Base-by-base conservation (phyloP, 2,888 invertebrate genomes). In the Eulithis testata region DNA sequence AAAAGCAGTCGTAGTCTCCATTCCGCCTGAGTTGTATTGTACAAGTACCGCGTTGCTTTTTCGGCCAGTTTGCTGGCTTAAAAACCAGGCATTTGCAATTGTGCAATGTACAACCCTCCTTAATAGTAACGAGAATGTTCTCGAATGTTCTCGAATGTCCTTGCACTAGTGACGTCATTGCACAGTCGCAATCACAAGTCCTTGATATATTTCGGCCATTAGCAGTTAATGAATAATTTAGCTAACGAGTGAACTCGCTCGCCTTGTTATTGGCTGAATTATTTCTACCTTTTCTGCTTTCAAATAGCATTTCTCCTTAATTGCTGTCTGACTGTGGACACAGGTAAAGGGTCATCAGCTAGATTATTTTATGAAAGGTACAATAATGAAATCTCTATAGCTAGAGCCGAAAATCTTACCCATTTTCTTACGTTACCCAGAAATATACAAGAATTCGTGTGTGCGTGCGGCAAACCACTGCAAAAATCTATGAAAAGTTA, bases 241-340 rank as follows among this genome's bases (percentile, higher is more conserved):
- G 82, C 81, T 88, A 90, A 90, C 88, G 88, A 89, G 85, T 85
- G 80, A 84, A 84, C 83, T 81, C 76, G 74, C 75, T 80, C 76
- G 74, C 75, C 79, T 82, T 83, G 86, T 89, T 89, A 91, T 91
- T 89, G 87, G 86, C 86, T 87, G 89, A 90, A 91, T 90, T 89
- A 90, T 89, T 88, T 88, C 89, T 87, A 90, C 89, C 88, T 90
- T 91, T 90, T 88, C 87, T 85, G 79, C 84, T 84, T 85, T 80
- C 87, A 86, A 91, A 91, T 89, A 89, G 88, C 90, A 90, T 89
- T 88, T 88, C 87, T 80, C 88, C 86, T 89, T 92, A 92, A 92
- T 91, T 92, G 90, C 91, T 90, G 91, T 91, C 91, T 87, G 90
- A 87, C 87, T 90, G 50, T 45, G n/a, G 40, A 43, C 57, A 60